phyloP scores from a whole-genome alignment of 2,113 vertebrate genomes.

The Gavia stellata region DNA sequence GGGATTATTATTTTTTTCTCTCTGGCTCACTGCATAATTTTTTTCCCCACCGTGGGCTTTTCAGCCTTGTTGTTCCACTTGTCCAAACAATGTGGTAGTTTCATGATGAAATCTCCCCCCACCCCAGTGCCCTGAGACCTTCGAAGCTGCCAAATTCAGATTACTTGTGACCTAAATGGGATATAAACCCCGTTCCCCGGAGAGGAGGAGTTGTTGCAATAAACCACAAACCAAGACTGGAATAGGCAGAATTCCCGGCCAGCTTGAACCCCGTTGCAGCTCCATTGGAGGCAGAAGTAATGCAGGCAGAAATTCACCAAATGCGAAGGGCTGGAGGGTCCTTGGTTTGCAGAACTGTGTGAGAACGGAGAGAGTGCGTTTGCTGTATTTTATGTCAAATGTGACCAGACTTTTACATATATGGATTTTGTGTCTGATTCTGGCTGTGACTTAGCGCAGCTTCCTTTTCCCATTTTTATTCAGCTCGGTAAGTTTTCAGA shows the following conservation, averaged over 20 bases:
- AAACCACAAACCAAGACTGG: neutral
- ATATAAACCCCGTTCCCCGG: neutral
- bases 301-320: neutral
- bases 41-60: neutral
- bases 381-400: neutral
- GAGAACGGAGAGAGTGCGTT: accelerated
- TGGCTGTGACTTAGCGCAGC: neutral
- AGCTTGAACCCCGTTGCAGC: neutral
- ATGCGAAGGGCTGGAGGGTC: neutral
- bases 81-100: neutral
- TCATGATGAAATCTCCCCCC: neutral
- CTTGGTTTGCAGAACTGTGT: neutral
- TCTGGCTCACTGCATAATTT: neutral
- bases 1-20: neutral
- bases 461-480: constrained; percentile 35
- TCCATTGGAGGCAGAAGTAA: neutral
- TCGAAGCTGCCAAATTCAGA: neutral
- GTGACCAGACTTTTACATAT: neutral
- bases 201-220: neutral
- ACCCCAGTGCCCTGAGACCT: neutral
- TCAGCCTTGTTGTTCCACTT: neutral
- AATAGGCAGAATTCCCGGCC: neutral
- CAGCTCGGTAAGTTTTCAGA: neutral
- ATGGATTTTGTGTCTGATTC: neutral
- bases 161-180: neutral